These are phyloP conservation scores for Bellardia pandia DNA, from an alignment of 2,888 invertebrate species.

Conservation along the genomic window DNA sequence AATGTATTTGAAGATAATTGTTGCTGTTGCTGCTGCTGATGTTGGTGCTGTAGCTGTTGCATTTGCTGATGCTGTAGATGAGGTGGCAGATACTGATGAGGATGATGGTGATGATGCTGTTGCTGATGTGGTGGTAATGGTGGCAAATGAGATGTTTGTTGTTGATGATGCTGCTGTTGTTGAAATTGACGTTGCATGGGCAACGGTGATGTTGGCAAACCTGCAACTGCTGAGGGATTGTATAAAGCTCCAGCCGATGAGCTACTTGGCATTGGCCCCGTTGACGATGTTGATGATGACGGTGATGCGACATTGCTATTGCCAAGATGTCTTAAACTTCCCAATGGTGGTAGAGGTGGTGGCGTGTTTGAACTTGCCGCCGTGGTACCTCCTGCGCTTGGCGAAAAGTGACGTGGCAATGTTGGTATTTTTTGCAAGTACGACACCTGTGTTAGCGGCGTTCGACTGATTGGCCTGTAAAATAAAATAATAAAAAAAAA, in stretches of 20 bases:
- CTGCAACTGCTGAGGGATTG: conserved; percentile 77
- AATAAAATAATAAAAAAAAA: conserved; percentile 30
- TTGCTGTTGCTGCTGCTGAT: conserved; percentile 70
- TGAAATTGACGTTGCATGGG: conserved; percentile 81
- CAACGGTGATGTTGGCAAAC: conserved; percentile 82
- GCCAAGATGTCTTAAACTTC: conserved; percentile 67
- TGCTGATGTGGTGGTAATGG: conserved; percentile 70
- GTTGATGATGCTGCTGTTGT: conserved; percentile 69
- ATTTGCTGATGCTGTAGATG: conserved; percentile 64
- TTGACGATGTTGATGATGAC: conserved; percentile 55
- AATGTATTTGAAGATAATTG: conserved; percentile 58
- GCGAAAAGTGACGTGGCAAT: conserved; percentile 83
- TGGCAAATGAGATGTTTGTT: conserved; percentile 68
- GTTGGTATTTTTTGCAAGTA: conserved; percentile 83
- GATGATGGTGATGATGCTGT: conserved; percentile 75
- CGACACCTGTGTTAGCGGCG: conserved; percentile 82
- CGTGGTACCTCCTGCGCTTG: conserved; percentile 72
- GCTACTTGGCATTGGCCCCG: conserved; percentile 79
- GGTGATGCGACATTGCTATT: conserved; percentile 65
- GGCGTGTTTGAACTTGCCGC: conserved; percentile 69
- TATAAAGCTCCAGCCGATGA: conserved; percentile 82
- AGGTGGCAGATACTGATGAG: conserved; percentile 76
- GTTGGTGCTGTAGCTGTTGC: conserved; percentile 74
- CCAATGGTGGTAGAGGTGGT: conserved; percentile 66
- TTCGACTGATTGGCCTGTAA: conserved; percentile 83